Evolutionary conservation across 2,888 invertebrate genomes (phyloP), one percentile per base, ranked within the genome.

Genomic region (Perdita meconis): DNA sequence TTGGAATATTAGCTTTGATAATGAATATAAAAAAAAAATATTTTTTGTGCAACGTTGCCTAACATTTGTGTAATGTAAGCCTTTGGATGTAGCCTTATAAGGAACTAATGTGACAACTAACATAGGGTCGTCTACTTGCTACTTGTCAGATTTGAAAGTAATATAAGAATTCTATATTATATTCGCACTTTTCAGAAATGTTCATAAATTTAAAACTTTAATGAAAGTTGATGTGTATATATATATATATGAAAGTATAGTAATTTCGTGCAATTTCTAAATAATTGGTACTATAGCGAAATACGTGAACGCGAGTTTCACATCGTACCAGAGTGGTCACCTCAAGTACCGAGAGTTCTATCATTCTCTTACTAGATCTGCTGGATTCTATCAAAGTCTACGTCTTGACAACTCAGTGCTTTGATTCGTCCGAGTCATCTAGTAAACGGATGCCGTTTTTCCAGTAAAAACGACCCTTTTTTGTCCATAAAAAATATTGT

Each of bases 1-100:
- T 82, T 85, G 82, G 76, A 76, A 82, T 70, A 70, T 76, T 74
- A 70, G 81, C 66, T 51, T 70, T 50, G 51, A 50, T 76, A 61
- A 84, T 82, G 70, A 60, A 36, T 74, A 66, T 53, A 74, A 73
- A 73, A 67, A 73, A 73, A 67, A 74, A 68, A 78, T 81, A 60
- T 64, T 80, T 61, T 74, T 81, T 75, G 57, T 75, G 71, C 74
- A 71, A 81, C 57, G 81, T 74, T 81, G 63, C 66, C 71, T 78
- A 81, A 82, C 70, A 65, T 78, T 81, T 57, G 63, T 55, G 56
- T 80, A 74, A 73, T 59, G 74, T 75, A 74, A 75, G 61, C 56
- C 65, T 73, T 77, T 80, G 68, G 60, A 61, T 74, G 66, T 81
- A 81, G 78, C 77, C 70, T 66, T 74, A 60, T 78, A 81, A 75